Conservation (phyloP, 2,113 vertebrate genomes). For the Pardalotus punctatus region DNA sequence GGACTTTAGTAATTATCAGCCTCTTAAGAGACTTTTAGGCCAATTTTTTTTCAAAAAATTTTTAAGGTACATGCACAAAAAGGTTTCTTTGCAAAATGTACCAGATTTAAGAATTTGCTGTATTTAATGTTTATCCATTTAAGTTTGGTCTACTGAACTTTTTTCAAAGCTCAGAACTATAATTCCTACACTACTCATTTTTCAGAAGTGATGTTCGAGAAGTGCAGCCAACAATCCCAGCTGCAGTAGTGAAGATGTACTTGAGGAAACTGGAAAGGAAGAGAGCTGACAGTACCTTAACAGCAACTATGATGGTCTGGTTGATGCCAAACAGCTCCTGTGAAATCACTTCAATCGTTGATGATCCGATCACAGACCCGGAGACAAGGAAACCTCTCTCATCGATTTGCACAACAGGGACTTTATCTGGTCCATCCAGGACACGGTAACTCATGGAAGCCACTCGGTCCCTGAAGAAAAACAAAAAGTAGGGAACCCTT, state of each 20-base stretch:
- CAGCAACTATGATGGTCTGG: constrained; percentile 69
- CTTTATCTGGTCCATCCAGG: constrained; percentile 78
- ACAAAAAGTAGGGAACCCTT: neutral
- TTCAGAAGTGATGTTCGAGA: neutral
- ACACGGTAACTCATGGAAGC: constrained; percentile 83
- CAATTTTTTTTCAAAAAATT: neutral
- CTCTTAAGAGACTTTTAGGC: neutral
- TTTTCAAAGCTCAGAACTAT: neutral
- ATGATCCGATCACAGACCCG: constrained; percentile 79
- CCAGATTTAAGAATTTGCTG: neutral
- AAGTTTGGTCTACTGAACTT: neutral
- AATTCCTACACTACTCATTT: neutral
- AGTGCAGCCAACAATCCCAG: neutral
- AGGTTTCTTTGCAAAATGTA: neutral
- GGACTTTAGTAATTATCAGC: neutral
- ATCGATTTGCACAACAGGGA: constrained; percentile 81
- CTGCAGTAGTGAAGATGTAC: neutral
- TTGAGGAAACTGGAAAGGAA: neutral
- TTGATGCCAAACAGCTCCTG: constrained; percentile 84
- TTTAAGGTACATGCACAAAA: neutral
- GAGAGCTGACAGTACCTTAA: constrained; percentile 69
- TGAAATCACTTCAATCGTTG: constrained; percentile 84
- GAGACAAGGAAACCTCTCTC: constrained; percentile 85
- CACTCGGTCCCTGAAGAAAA: constrained; percentile 77
- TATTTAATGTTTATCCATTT: neutral